Evolutionary conservation across 1,140 invertebrate species (phyloP).

Genomic region (Trypoxylus dichotomus): DNA sequence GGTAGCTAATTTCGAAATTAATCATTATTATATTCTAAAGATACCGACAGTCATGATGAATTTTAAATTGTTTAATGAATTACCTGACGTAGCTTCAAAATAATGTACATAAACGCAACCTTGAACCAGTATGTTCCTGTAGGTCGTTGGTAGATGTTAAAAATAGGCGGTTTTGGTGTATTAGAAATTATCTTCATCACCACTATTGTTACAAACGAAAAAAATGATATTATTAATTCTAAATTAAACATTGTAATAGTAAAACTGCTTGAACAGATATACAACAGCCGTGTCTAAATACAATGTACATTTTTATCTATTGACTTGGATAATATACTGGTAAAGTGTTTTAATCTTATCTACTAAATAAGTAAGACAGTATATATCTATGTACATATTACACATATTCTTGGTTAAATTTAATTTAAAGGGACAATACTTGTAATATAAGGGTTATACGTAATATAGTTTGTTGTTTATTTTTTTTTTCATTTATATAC

Average conservation of each 20-base stretch:
- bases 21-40: background rate
- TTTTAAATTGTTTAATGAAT: constrained; percentile 44
- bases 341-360: background rate
- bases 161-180: constrained; percentile 51
- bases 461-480: too few species aligned
- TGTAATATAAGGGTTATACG: background rate
- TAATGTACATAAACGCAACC: constrained; percentile 54
- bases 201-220: constrained; percentile 33
- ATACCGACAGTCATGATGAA: constrained; percentile 11
- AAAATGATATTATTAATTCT: constrained; percentile 12
- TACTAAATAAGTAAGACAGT: background rate
- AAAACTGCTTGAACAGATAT: background rate
- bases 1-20: background rate
- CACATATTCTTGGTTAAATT: background rate
- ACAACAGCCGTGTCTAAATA: background rate
- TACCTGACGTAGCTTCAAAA: constrained; percentile 52
- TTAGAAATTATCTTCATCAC: constrained; percentile 35
- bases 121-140: constrained; percentile 57
- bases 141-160: constrained; percentile 57
- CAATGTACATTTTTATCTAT: background rate
- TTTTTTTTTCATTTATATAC: too few species aligned
- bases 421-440: background rate
- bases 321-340: background rate
- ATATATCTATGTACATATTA: background rate
- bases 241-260: constrained; percentile 5